Evolutionary conservation across 2,113 vertebrate species (phyloP), one percentile per base, ranked within the genome.

Genomic region (Eclectus roratus): DNA sequence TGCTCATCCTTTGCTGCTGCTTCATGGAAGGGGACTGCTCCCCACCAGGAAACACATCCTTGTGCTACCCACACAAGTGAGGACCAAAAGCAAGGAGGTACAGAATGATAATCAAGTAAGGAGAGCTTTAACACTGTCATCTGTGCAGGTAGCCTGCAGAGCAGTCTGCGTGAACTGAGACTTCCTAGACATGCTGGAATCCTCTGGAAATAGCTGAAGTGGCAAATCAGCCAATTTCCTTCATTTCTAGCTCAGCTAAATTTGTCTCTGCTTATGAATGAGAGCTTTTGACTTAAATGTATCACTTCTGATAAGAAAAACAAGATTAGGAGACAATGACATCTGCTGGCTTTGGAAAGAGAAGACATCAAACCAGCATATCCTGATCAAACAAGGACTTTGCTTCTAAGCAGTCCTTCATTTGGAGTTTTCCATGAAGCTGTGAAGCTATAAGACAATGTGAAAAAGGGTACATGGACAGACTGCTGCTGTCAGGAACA

Each of bases 281-380:
- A 93, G 88, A 81, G 80, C 56, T 80, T 85, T 83, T 80, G 65
- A 93, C 65, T 93, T 86, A 76, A 93, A 86, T 35, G 77, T 46
- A 85, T 95, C 70, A 44, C 33, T 81, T 25, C 29, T 90, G 91
- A 93, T 95, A 73, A 95, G 85, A 44, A 53, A 85, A 85, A 74
- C 74, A 94, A 94, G 47, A 94, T 94, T 95, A 94, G 95, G 95
- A 95, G 85, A 95, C 91, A 94, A 96, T 96, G 94, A 96, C 95
- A 94, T 96, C 96, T 96, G 93, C 95, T 96, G 94, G 96, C 85
- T 88, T 88, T 68, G 88, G 81, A 10, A 94, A 83, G 94, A 88
- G 95, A 95, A 95, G 85, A 73, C 94, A 94, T 94, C 81, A 94
- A 73, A 71, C 14, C 68, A 53, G 74, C 31, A 9, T 16, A 63